Base-by-base conservation (phyloP, 2,888 invertebrate genomes). In the Caenorhabditis afra region DNA sequence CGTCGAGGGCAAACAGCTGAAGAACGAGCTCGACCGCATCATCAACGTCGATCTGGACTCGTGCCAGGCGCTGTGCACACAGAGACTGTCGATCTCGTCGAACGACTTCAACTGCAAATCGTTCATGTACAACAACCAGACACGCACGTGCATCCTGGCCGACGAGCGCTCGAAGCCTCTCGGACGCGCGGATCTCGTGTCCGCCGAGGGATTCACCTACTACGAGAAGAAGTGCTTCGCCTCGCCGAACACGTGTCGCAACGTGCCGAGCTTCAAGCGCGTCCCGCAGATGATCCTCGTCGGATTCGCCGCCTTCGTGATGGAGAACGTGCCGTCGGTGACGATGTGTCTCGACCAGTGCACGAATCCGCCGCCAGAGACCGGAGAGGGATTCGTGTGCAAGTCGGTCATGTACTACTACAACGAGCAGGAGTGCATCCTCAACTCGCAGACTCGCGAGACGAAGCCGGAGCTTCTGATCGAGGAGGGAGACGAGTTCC, bases 331-430 rank as follows among this genome's bases (percentile, higher is more conserved):
- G 14, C 89, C 90, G 29, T 89, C 90, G 5, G 89, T 89, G 11
- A 87, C 88, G 29, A 88, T 88, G 88, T 90, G 90, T 61, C 81
- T 90, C 20, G 90, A 90, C 64, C 86, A 86, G 67, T 90, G 90
- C 84, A 87, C 89, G 53, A 88, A 88, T 77, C 90, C 90, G 53
- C 90, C 90, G 29, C 88, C 90, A 58, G 90, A 90, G 85, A 88
- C 89, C 45, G 90, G 89, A 47, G 86, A 87, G 20, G 85, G 85
- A 66, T 89, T 89, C 80, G 85, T 85, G 41, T 90, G 90, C 86
- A 89, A 88, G 76, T 90, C 90, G n/a, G 90, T 87, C 52, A 90
- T 90, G 90, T 90, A 90, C 83, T 90, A 90, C 83, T 90, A 90
- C 87, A 90, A 89, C 75, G 89, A 90, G 67, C 86, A 86, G 73